These are phyloP conservation scores for Lateolabrax maculatus DNA, from an alignment of 2,797 vertebrate species.

Conservation along the genomic window DNA sequence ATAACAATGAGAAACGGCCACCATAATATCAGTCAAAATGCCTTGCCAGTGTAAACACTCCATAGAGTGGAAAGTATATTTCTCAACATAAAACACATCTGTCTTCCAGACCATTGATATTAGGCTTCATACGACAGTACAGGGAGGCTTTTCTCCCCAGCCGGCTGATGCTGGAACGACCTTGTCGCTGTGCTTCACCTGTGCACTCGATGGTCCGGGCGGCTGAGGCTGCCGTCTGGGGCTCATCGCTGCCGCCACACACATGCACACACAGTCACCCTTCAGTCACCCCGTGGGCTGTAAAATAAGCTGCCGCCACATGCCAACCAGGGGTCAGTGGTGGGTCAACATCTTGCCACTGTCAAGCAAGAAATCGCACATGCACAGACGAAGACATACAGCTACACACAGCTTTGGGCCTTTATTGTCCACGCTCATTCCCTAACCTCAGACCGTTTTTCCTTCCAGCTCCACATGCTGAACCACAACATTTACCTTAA, in stretches of 20 bases:
- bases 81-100: constrained; percentile 72
- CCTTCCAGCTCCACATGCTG: constrained; percentile 30
- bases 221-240: constrained; percentile 42
- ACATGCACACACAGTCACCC: constrained; percentile 53
- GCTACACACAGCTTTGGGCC: constrained; percentile 14
- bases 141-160: constrained; percentile 54
- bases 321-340: constrained; percentile 66
- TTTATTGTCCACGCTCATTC: constrained; percentile 19
- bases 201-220: constrained; percentile 46
- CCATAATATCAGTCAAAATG: constrained; percentile 58
- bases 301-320: constrained; percentile 71
- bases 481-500: constrained; percentile 58
- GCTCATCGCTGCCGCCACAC: constrained; percentile 41
- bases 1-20: constrained; percentile 71
- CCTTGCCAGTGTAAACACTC: constrained; percentile 75
- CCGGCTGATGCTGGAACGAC: constrained; percentile 54
- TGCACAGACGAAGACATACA: neutral
- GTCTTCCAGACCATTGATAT: constrained; percentile 65
- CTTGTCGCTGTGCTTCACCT: constrained; percentile 69
- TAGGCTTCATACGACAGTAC: constrained; percentile 47
- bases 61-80: constrained; percentile 62
- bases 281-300: constrained; percentile 57
- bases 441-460: constrained; percentile 33
- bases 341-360: constrained; percentile 66
- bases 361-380: constrained; percentile 45